Percentiles rank a stretch among this genome's conserved stretches.
Evolutionary conservation across 2,113 vertebrate genomes (phyloP).

Genomic region (Semicossyphus pulcher): DNA sequence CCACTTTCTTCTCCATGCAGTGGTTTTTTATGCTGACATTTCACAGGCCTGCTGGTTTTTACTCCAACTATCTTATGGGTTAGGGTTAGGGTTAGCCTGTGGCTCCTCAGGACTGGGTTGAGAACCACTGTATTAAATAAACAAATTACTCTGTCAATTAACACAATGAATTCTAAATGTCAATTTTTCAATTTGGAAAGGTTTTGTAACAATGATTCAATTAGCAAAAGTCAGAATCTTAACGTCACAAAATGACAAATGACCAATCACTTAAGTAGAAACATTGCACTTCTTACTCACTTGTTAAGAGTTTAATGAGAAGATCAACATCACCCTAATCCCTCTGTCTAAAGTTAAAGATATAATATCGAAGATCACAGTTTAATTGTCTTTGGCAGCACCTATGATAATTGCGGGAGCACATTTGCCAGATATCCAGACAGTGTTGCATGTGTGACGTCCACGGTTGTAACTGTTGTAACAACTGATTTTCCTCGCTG

Average conservation of each 20-base stretch:
- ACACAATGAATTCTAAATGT: slow-evolving; percentile 41
- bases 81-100: too few species aligned
- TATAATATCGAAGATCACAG: too few species aligned
- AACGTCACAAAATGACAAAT: slow-evolving; percentile 16
- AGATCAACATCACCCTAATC: too few species aligned
- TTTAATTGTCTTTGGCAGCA: too few species aligned
- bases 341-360: too few species aligned
- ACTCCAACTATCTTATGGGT: slow-evolving; percentile 12
- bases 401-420: too few species aligned
- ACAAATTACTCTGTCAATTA: slow-evolving; percentile 48
- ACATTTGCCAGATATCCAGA: too few species aligned
- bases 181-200: slow-evolving; percentile 41
- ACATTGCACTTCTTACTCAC: not conserved
- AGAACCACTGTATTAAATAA: slow-evolving; percentile 30
- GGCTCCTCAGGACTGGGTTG: slow-evolving; percentile 5
- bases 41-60: slow-evolving; percentile 5
- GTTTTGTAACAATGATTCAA: slow-evolving; percentile 34
- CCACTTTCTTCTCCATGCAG: not conserved
- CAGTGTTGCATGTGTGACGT: too few species aligned
- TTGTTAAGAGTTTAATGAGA: not conserved
- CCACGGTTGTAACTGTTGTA: too few species aligned
- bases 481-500: too few species aligned
- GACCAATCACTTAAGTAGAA: not conserved
- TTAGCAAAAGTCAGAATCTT: slow-evolving; percentile 5
- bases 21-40: not conserved